Conservation (phyloP, 2,113 vertebrate genomes). For the Rhegmatorhina hoffmannsi region DNA sequence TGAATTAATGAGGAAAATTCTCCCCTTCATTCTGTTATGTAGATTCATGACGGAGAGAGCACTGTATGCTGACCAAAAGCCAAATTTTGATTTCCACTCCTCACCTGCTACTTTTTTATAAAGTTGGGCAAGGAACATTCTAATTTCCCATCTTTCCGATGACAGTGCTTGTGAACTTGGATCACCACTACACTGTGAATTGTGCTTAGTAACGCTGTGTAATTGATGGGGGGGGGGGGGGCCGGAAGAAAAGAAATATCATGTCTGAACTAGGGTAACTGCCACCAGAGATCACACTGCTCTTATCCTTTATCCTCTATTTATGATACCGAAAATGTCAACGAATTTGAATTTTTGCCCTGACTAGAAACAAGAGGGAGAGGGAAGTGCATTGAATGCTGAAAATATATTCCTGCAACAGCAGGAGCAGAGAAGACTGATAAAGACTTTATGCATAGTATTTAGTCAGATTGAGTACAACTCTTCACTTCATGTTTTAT, state of each 20-base stretch:
- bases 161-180: accelerated
- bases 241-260: neutral
- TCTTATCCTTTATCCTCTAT: neutral
- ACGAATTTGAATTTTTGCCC: neutral
- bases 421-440: neutral
- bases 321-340: neutral
- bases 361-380: neutral
- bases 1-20: constrained; percentile 14
- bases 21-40: neutral
- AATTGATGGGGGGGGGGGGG: accelerated
- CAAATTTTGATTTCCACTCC: neutral
- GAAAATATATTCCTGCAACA: neutral
- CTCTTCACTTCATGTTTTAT: neutral
- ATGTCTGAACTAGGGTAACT: neutral
- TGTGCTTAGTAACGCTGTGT: neutral
- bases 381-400: neutral
- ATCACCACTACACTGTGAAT: neutral
- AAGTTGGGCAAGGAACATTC: neutral
- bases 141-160: neutral
- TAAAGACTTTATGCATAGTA: neutral
- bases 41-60: neutral
- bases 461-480: neutral
- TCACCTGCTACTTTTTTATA: neutral
- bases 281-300: neutral
- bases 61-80: neutral